phyloP scores from a whole-genome alignment of 2,888 invertebrate genomes.

The Gymnocheta viridis region DNA sequence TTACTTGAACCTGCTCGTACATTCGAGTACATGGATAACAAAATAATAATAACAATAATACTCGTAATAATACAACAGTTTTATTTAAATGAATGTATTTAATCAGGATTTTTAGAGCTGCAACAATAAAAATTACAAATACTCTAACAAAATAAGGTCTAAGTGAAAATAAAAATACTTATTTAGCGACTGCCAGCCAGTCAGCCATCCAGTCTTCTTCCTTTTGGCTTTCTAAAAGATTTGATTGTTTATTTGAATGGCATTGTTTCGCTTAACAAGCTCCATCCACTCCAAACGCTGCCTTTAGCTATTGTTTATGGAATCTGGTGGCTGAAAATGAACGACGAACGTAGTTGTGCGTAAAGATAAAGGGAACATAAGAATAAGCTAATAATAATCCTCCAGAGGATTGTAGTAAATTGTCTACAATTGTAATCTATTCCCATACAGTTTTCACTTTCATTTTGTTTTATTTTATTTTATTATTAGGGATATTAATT shows the following conservation, averaged over 20 bases:
- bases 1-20: background rate
- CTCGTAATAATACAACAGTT: conserved; percentile 29
- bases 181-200: conserved; percentile 27
- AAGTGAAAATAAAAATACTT: conserved; percentile 36
- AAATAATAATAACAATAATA: conserved; percentile 12
- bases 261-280: conserved; percentile 28
- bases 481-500: conserved; percentile 43
- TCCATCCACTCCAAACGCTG: conserved; percentile 1
- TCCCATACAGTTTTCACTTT: conserved; percentile 52
- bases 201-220: background rate
- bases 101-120: conserved; percentile 60
- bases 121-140: conserved; percentile 27
- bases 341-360: conserved; percentile 14
- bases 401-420: conserved; percentile 66
- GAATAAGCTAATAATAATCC: conserved; percentile 65
- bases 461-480: conserved; percentile 21
- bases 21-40: background rate
- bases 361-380: conserved; percentile 6
- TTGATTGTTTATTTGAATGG: conserved; percentile 24
- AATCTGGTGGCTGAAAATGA: conserved; percentile 22
- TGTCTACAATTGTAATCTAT: conserved; percentile 68
- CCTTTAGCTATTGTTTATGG: conserved; percentile 35
- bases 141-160: conserved; percentile 9
- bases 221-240: conserved; percentile 12
- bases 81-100: conserved; percentile 62